A percentile compares a stretch with the other conserved stretches of the same genome.
Conservation (phyloP, 2,888 invertebrate species). For the Caenorhabditis wallacei region DNA sequence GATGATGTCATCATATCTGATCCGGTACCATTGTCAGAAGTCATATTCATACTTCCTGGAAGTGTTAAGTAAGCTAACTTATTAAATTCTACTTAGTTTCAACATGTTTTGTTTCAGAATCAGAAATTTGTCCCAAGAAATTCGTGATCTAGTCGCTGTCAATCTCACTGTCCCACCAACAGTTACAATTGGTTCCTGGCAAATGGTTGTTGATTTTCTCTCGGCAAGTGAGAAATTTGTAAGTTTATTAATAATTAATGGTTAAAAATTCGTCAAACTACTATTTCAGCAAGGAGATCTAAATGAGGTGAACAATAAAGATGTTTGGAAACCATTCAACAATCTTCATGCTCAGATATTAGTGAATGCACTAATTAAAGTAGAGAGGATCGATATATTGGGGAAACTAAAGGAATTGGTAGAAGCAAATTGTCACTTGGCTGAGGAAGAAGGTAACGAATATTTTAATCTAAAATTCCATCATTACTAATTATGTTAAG, state of each 20-base stretch:
- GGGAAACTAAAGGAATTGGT: slow-evolving; percentile 30
- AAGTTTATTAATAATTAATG: not conserved
- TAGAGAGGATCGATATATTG: slow-evolving; percentile 61
- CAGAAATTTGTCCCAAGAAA: slow-evolving; percentile 4
- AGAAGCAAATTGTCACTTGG: not conserved
- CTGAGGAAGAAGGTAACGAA: not conserved
- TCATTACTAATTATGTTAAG: not conserved
- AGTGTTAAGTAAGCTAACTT: not conserved
- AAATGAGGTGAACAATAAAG: not conserved
- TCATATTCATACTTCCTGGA: slow-evolving; percentile 1
- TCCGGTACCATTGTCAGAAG: slow-evolving; percentile 15
- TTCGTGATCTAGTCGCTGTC: slow-evolving; percentile 7
- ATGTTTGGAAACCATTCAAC: slow-evolving; percentile 17
- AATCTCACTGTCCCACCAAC: slow-evolving; percentile 10
- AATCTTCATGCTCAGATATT: slow-evolving; percentile 35
- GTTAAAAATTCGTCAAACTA: not conserved
- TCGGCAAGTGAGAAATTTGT: not conserved
- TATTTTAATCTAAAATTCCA: not conserved
- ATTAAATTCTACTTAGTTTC: not conserved
- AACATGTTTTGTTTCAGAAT: slow-evolving; percentile 19
- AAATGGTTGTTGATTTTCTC: slow-evolving; percentile 12
- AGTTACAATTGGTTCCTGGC: slow-evolving; percentile 21
- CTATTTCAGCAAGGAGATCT: slow-evolving; percentile 39
- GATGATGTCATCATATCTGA: slow-evolving; percentile 24
- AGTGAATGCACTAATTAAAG: slow-evolving; percentile 36